These are phyloP conservation scores for Phragmatobia fuliginosa DNA, from an alignment of 2,888 invertebrate species.

Conservation along the genomic window DNA sequence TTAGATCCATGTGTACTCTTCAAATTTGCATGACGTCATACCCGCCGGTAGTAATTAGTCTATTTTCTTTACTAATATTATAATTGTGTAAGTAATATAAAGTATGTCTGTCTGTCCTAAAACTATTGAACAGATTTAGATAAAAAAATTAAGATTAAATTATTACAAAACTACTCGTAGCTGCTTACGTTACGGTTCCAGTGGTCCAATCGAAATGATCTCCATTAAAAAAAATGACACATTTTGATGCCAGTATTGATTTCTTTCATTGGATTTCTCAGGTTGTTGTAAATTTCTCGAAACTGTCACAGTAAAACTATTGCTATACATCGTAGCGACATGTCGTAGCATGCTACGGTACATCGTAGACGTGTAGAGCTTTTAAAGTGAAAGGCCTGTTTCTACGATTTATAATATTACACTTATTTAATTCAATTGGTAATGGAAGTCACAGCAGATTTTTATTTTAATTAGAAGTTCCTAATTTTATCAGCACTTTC, in stretches of 20 bases:
- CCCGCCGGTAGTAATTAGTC: too few species aligned
- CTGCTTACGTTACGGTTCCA: not conserved
- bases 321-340: slow-evolving; percentile 14
- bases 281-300: slow-evolving; percentile 6
- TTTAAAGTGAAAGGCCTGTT: not conserved
- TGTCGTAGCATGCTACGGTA: slow-evolving; percentile 22
- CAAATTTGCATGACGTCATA: too few species aligned
- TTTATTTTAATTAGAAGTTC: not conserved
- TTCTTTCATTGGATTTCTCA: slow-evolving; percentile 8
- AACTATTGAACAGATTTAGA: too few species aligned
- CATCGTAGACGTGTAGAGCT: slow-evolving; percentile 20
- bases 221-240: too few species aligned
- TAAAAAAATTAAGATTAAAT: too few species aligned
- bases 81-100: too few species aligned
- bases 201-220: not conserved
- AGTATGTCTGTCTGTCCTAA: too few species aligned
- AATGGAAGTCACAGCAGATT: not conserved
- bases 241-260: not conserved
- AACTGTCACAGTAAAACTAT: slow-evolving; percentile 8
- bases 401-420: not conserved
- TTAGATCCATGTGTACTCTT: not conserved
- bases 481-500: not conserved
- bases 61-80: too few species aligned
- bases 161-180: not conserved
- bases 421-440: not conserved